Conservation (phyloP, 2,888 invertebrate species). For the Trachelus tabidus region DNA sequence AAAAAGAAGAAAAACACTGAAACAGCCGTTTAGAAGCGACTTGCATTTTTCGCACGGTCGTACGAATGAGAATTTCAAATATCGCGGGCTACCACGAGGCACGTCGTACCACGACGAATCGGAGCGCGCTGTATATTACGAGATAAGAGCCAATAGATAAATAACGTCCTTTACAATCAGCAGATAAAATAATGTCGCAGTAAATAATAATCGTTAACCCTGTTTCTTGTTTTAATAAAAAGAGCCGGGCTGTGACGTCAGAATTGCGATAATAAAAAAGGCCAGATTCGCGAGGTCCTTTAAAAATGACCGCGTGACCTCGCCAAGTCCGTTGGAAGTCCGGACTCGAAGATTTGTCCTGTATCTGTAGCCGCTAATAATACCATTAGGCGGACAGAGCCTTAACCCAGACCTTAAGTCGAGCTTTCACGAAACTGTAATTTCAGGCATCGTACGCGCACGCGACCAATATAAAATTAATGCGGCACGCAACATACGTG, state of each 20-base stretch:
- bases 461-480: neutral
- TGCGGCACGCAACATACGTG: neutral
- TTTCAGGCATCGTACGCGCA: neutral
- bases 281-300: neutral
- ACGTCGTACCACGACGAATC: neutral
- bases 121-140: neutral
- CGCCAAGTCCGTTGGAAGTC: neutral
- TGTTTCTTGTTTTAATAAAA: neutral
- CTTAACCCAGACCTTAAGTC: neutral
- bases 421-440: neutral
- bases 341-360: neutral
- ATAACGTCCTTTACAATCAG: neutral
- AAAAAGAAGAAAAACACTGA: neutral
- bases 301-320: neutral
- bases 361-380: neutral
- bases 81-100: neutral
- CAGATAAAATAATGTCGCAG: neutral
- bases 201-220: neutral
- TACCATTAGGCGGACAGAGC: neutral
- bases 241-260: neutral
- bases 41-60: constrained; percentile 17
- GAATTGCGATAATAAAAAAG: neutral
- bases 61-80: neutral
- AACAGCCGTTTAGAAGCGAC: neutral
- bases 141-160: neutral